Evolutionary conservation across 2,888 invertebrate genomes (phyloP), one percentile per base, ranked within the genome.

Genomic region (Eupeodes latifasciatus): DNA sequence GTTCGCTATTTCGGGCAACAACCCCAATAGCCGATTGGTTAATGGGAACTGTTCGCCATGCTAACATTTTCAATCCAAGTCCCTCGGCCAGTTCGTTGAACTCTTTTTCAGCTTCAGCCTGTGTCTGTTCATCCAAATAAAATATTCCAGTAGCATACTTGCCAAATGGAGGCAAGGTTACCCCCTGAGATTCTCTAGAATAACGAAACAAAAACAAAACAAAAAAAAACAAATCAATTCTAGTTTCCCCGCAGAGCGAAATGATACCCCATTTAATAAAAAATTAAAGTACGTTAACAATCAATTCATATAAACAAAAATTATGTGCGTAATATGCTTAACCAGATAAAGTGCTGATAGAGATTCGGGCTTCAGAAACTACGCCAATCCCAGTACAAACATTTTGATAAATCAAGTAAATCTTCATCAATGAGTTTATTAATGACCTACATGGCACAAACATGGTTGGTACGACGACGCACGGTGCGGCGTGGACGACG

Each of bases 71-170:
- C 90, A 99, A 94, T 44, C 96, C 96, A 92, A 98, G 95, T 91
- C 96, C 96, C 91, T 96, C 95, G 79, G 98, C 98, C 91, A 99
- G 94, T 90, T 95, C 95, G 89, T 95, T 95, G 93, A 99, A 98
- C 91, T 96, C 96, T 90, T 95, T 95, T 94, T 98, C 98, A 78
- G 96, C 96, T 91, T 96, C 96, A 91, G 95, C 95, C 91, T 97
- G 97, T 91, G 97, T 96, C 71, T 95, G 94, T 93, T 97, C 96
- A 93, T 99, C 98, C 93, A 99, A 94, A 94, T 98, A 99, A 92
- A 99, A 95, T 90, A 99, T 98, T 85, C 99, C 99, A 27, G 99
- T 99, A 76, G 99, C 99, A 94, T 99, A 99, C 90, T 96, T 95
- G 5, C 99, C 99, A 91, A 96, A 95, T 27, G 96, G 95, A 10